These are phyloP conservation scores for Prenolepis imparis DNA, from an alignment of 2,888 invertebrate genomes.

Conservation along the genomic window DNA sequence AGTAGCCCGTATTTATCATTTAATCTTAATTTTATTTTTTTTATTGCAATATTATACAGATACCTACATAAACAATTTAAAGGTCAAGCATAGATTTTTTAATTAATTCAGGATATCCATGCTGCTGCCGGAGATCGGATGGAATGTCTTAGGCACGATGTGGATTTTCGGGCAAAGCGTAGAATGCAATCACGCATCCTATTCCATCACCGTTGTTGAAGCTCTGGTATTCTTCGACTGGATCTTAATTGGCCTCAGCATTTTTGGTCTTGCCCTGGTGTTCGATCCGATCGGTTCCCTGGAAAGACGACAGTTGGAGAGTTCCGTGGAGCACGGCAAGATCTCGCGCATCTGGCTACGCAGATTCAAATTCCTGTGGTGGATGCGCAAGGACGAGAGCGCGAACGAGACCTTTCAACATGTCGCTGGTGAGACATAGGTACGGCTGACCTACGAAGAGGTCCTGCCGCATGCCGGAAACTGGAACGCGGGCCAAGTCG, in stretches of 20 bases:
- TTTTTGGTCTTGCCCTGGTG: conserved; percentile 92
- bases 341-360: conserved; percentile 92
- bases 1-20: too few relatives aligned
- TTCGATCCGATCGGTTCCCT: conserved; percentile 92
- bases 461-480: conserved; percentile 68
- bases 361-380: conserved; percentile 92
- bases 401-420: conserved; percentile 93
- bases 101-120: conserved; percentile 89
- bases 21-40: too few relatives aligned
- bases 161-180: conserved; percentile 93
- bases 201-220: conserved; percentile 91
- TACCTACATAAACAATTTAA: background rate
- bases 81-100: background rate
- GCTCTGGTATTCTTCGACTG: conserved; percentile 94
- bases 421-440: conserved; percentile 90
- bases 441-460: conserved; percentile 75
- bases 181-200: conserved; percentile 90
- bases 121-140: conserved; percentile 92
- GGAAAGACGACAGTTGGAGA: conserved; percentile 83
- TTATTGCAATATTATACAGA: background rate
- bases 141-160: conserved; percentile 93
- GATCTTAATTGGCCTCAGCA: conserved; percentile 91
- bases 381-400: conserved; percentile 91
- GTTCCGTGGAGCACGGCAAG: conserved; percentile 90
- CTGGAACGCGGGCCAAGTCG: conserved; percentile 47